Conservation (phyloP, 2,113 vertebrate species). For the Nanorana parkeri region DNA sequence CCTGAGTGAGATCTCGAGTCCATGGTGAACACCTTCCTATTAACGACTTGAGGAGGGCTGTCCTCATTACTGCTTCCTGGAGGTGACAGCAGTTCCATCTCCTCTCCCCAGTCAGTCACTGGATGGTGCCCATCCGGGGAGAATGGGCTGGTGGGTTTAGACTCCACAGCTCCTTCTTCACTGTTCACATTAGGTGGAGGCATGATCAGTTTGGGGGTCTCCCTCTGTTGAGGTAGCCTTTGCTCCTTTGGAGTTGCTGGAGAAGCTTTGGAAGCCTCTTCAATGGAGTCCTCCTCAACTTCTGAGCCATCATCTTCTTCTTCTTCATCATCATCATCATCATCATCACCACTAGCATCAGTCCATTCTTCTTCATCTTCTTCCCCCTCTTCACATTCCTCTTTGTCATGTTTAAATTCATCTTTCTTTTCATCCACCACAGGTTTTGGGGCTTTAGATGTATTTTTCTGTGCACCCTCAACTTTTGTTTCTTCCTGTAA, state of each 20-base stretch:
- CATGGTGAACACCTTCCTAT: background rate
- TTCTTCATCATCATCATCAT: conserved; percentile 61
- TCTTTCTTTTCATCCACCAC: background rate
- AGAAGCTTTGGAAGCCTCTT: background rate
- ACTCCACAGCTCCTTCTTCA: conserved; percentile 65
- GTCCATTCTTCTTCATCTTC: conserved; percentile 72
- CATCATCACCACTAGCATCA: conserved; percentile 67
- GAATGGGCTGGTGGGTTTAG: conserved; percentile 80
- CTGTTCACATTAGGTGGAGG: background rate
- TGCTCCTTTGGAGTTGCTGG: conserved; percentile 64
- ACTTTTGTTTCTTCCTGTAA: background rate
- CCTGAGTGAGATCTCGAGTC: conserved; percentile 22
- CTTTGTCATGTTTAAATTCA: background rate
- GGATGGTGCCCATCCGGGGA: conserved; percentile 75
- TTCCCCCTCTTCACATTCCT: conserved; percentile 61
- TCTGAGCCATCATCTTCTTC: conserved; percentile 56
- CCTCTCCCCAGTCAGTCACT: conserved; percentile 88
- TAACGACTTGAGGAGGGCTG: conserved; percentile 67
- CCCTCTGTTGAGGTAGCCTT: conserved; percentile 62
- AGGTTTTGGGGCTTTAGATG: background rate
- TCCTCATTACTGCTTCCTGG: conserved; percentile 73
- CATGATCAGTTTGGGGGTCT: conserved; percentile 3
- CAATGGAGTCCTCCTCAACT: conserved; percentile 42
- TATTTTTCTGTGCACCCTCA: background rate
- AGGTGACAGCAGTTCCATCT: conserved; percentile 87